Evolutionary conservation across 1,140 invertebrate genomes (phyloP).

Genomic region (Leptinotarsa undecemlineata): DNA sequence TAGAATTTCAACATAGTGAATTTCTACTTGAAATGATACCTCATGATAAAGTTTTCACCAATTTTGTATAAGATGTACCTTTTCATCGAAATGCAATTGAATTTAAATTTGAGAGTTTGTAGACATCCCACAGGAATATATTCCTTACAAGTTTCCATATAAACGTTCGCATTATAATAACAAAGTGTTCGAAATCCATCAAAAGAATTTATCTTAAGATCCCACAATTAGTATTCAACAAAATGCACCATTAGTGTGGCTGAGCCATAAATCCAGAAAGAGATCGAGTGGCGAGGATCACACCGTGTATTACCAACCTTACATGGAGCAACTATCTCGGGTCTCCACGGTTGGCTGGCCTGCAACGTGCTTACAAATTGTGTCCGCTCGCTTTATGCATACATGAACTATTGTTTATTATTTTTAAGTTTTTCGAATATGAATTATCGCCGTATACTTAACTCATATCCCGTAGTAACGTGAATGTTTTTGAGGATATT

Average conservation of each 20-base stretch:
- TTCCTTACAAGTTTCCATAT: neutral
- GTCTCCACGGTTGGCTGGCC: conserved; percentile 50
- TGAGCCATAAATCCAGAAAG: conserved; percentile 17
- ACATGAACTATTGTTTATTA: conserved; percentile 55
- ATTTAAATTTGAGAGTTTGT: no score
- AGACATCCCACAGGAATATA: no score
- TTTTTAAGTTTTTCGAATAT: conserved; percentile 50
- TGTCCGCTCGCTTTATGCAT: conserved; percentile 54
- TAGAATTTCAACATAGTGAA: no score
- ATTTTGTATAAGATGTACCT: no score
- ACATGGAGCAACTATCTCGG: conserved; percentile 38
- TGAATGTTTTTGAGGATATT: conserved; percentile 21
- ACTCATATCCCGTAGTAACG: conserved; percentile 23
- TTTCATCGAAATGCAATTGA: no score
- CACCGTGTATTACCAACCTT: conserved; percentile 37
- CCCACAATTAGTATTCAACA: conserved; percentile 12
- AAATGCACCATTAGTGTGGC: conserved; percentile 13
- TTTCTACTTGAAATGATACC: no score
- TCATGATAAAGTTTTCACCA: no score
- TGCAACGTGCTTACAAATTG: conserved; percentile 51
- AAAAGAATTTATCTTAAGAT: conserved; percentile 5
- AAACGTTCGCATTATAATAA: neutral
- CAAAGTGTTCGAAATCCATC: conserved; percentile 5
- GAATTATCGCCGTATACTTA: conserved; percentile 43
- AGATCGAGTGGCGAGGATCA: conserved; percentile 23